Percentiles rank a stretch among this genome's conserved stretches.
These are phyloP conservation scores for Nipponia nippon DNA, from an alignment of 2,113 vertebrate species.

Conservation along the genomic window DNA sequence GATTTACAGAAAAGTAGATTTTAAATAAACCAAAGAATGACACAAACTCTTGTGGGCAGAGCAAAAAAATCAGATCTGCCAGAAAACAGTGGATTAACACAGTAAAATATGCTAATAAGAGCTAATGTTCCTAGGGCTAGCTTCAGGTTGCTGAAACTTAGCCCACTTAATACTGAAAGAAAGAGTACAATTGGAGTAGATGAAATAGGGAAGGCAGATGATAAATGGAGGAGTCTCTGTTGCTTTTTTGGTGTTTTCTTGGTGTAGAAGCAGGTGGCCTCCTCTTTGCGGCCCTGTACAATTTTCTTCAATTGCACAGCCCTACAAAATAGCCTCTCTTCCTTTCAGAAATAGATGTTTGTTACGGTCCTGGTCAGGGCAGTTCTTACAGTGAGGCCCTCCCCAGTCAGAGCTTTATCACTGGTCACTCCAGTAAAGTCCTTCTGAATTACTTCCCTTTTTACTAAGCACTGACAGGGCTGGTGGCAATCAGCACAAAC, in stretches of 20 bases:
- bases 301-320: neutral
- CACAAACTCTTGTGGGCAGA: neutral
- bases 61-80: neutral
- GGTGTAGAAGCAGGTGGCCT: neutral
- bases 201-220: neutral
- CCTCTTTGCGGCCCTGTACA: neutral
- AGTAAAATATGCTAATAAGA: neutral
- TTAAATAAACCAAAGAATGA: neutral
- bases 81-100: neutral
- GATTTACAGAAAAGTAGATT: neutral
- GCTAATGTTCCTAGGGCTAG: neutral
- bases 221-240: neutral
- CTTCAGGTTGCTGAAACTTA: neutral
- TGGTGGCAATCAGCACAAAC: neutral
- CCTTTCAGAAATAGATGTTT: neutral
- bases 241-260: neutral
- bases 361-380: neutral
- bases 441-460: neutral
- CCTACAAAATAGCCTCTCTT: neutral
- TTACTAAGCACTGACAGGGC: neutral
- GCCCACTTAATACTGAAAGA: neutral
- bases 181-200: neutral
- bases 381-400: neutral
- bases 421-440: neutral
- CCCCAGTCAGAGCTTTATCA: neutral